A percentile compares a stretch with the other conserved stretches of the same genome.
Evolutionary conservation across 2,113 vertebrate species (phyloP).

Genomic region (Dipodomys stephensi): DNA sequence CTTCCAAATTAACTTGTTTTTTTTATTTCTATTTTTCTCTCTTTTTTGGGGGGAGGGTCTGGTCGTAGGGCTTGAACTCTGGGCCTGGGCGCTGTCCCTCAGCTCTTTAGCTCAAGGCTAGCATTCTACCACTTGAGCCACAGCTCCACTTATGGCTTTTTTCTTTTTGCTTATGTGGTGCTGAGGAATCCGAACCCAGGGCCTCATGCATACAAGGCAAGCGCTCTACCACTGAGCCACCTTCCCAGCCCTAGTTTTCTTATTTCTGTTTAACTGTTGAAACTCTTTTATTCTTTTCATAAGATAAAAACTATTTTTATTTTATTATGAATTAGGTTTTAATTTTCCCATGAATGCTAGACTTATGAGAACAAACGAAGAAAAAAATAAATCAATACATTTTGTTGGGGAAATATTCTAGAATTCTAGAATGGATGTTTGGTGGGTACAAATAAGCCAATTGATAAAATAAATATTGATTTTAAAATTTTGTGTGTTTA

Average conservation of each 20-base stretch:
- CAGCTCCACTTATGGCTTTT: too few species aligned
- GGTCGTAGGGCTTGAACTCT: too few species aligned
- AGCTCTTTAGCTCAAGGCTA: too few species aligned
- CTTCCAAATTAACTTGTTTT: not conserved
- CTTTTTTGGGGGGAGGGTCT: too few species aligned
- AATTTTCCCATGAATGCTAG: not conserved
- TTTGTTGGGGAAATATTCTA: not conserved
- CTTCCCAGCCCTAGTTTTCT: not conserved
- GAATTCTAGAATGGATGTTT: not conserved
- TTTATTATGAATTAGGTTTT: not conserved
- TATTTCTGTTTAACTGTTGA: not conserved
- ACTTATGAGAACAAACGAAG: not conserved
- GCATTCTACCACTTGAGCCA: too few species aligned
- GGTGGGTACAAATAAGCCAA: not conserved
- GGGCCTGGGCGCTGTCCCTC: too few species aligned
- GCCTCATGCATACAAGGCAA: too few species aligned
- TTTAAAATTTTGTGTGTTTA: not conserved
- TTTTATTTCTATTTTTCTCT: not conserved
- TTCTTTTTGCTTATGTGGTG: too few species aligned
- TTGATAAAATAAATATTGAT: not conserved
- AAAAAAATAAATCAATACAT: not conserved
- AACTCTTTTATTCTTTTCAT: not conserved
- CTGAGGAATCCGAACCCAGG: too few species aligned
- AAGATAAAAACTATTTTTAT: not conserved
- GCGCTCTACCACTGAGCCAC: too few species aligned